Evolutionary conservation across 2,888 invertebrate genomes (phyloP).

Genomic region (Octonoba sinensis): DNA sequence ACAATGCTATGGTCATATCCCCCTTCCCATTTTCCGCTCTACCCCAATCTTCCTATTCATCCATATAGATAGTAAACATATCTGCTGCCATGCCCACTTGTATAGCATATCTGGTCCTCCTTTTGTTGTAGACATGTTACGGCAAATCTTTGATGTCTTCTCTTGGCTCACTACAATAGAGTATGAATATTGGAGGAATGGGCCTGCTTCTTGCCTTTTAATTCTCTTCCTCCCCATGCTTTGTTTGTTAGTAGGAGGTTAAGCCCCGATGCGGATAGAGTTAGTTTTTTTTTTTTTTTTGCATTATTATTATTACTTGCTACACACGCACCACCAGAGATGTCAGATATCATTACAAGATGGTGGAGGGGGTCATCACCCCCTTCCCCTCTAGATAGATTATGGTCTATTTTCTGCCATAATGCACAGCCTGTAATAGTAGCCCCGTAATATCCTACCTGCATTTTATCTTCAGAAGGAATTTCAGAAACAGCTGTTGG

Average conservation of each 20-base stretch:
- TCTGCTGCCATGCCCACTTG: constrained; percentile 58
- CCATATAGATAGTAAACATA: constrained; percentile 43
- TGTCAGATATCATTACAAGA: constrained; percentile 40
- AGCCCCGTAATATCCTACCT: not conserved
- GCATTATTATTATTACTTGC: constrained; percentile 17
- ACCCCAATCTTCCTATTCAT: constrained; percentile 27
- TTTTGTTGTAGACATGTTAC: constrained; percentile 25
- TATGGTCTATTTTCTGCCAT: constrained; percentile 11
- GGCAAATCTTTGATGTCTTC: constrained; percentile 45
- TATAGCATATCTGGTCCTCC: constrained; percentile 30
- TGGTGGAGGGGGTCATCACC: not conserved
- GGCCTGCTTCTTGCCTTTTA: constrained; percentile 34
- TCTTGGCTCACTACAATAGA: constrained; percentile 27
- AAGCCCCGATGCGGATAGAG: constrained; percentile 30
- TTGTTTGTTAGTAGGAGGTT: constrained; percentile 53
- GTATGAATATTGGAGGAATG: constrained; percentile 35
- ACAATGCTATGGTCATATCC: constrained; percentile 17
- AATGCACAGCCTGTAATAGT: constrained; percentile 1
- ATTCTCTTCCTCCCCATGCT: constrained; percentile 30
- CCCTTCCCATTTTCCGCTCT: constrained; percentile 11
- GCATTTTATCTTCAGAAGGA: too few relatives aligned
- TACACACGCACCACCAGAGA: constrained; percentile 36
- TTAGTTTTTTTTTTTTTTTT: constrained; percentile 5
- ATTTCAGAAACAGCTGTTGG: too few relatives aligned
- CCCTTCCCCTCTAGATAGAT: constrained; percentile 4